A percentile compares a stretch with the other conserved stretches of the same genome.
Evolutionary conservation across 2,113 vertebrate species (phyloP).

Genomic region (Holacanthus passer): DNA sequence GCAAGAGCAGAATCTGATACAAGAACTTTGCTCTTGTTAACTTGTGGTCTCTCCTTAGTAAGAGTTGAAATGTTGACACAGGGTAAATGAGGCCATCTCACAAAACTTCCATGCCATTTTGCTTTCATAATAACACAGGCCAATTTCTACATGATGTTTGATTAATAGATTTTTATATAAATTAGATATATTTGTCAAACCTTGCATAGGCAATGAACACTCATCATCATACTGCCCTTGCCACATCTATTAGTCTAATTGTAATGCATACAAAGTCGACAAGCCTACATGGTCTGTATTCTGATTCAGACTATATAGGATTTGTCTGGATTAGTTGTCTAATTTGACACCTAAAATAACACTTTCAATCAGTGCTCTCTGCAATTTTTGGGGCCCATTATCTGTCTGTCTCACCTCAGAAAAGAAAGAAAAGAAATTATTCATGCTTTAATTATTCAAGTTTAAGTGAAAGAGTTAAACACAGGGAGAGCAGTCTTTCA

Average conservation of each 20-base stretch:
- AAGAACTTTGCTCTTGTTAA: neutral
- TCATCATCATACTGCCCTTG: neutral
- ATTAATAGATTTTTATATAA: neutral
- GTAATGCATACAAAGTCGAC: neutral
- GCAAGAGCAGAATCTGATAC: neutral
- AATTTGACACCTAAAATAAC: neutral
- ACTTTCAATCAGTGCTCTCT: neutral
- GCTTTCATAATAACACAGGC: neutral
- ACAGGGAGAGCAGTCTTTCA: conserved; percentile 10
- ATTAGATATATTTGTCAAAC: neutral
- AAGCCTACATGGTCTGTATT: neutral
- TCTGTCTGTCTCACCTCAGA: neutral
- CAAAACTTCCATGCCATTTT: conserved; percentile 3
- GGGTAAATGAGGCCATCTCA: conserved; percentile 4
- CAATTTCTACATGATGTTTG: neutral
- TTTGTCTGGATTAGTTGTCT: neutral
- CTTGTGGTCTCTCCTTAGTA: neutral
- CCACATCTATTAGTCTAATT: neutral
- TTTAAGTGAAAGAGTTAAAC: conserved; percentile 8
- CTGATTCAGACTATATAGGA: neutral
- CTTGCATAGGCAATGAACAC: neutral
- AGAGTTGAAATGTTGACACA: conserved; percentile 31
- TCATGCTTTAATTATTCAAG: neutral
- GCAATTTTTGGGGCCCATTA: neutral
- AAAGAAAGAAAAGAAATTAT: neutral